A percentile compares a stretch with the other conserved stretches of the same genome.
Evolutionary conservation across 2,797 vertebrate species (phyloP).

Genomic region (Hippopotamyrus pictus): DNA sequence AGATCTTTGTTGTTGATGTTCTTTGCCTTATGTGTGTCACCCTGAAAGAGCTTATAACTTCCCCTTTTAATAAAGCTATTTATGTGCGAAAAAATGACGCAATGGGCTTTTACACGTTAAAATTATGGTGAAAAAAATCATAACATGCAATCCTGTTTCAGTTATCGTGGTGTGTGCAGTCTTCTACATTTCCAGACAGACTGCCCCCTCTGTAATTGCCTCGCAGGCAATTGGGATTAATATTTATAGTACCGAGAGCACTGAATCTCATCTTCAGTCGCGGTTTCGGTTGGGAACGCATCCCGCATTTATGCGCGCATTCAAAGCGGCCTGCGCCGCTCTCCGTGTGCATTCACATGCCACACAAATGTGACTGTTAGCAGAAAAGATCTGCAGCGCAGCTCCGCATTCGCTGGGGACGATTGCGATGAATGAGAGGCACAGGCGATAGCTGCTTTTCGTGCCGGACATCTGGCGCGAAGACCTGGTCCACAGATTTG

Average conservation of each 20-base stretch:
- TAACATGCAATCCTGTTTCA: not conserved
- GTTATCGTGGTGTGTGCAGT: not conserved
- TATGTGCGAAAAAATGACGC: not conserved
- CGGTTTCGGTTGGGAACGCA: not conserved
- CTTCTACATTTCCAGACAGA: not conserved
- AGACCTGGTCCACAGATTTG: not conserved
- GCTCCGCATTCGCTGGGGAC: not conserved
- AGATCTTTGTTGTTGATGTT: not conserved
- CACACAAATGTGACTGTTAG: not conserved
- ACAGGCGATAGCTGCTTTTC: not conserved
- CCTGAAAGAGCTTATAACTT: not conserved
- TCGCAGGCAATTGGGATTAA: conserved; percentile 5
- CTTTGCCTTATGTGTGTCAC: not conserved
- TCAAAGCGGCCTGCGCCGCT: not conserved
- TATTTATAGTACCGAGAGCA: not conserved
- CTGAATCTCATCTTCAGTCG: not conserved
- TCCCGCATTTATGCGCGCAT: not conserved
- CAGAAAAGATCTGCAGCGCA: not conserved
- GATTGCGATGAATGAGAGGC: not conserved
- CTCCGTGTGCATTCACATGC: not conserved
- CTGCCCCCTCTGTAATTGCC: not conserved
- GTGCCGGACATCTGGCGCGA: not conserved
- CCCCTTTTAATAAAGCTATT: not conserved
- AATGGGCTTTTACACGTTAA: not conserved
- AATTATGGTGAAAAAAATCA: not conserved